Evolutionary conservation across 2,797 vertebrate species (phyloP), one percentile per base, ranked within the genome.

Genomic region (Gambelia wislizenii): DNA sequence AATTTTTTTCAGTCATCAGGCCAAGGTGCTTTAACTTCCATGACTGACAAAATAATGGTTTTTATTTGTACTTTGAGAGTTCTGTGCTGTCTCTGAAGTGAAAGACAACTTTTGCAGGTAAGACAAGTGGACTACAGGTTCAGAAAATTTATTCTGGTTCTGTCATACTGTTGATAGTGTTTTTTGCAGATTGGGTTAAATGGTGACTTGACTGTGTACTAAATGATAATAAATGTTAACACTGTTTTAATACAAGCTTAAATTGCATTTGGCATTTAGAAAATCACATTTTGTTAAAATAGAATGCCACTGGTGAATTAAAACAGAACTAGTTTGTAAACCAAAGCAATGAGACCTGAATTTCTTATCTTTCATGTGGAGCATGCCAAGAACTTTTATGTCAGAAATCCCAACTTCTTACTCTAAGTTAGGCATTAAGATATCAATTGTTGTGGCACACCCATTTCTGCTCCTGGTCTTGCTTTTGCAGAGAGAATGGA

Each of bases 21-120:
- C 4, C 0, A 0, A 0, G 13, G 39, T 9, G 47, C 72, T 72
- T 80, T 75, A 44, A 61, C 74, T 91, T 67, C 25, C 30, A 3
- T 56, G 10, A 42, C 0, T 2, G 54, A 59, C 54, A 70, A 14
- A 8, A 47, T 36, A 56, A 85, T 61, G 56, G 33, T 74, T 13
- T 0, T 49, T 47, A 33, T 69, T 0, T 1, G 18, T 83, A 79
- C 61, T 39, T 2, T 0, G 0, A 0, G 20, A 16, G 0, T 0
- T 85, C 56, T 69, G 4, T 54, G n/a, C 8, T 61, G 3, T 30
- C 10, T 83, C 47, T 12, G 22, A 44, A 78, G 36, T 77, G 0
- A 2, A 18, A 61, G 13, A 1, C 20, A 89, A 9, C 30, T 86
- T 80, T 74, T 83, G 14, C 6, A 80, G 14, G 33, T 64, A 72